Conservation (phyloP, 2,888 invertebrate genomes). For the Lacanobia oleracea region DNA sequence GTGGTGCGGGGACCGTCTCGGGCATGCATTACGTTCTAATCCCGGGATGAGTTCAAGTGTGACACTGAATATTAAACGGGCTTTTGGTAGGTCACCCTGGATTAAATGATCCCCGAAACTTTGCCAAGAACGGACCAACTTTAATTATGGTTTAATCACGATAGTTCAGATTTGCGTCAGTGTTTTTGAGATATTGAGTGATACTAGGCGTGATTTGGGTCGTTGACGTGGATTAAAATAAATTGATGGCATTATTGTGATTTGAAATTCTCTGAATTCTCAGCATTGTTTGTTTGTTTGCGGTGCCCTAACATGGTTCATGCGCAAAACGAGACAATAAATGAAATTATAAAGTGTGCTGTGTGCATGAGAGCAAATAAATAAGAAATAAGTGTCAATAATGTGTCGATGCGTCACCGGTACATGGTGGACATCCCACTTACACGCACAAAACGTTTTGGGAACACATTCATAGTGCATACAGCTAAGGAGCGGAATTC, state of each 20-base stretch:
- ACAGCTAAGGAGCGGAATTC: no score
- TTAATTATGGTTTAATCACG: slow-evolving; percentile 79
- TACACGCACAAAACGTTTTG: no score
- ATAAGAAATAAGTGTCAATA: no score
- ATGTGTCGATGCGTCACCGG: no score
- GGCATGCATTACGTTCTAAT: slow-evolving; percentile 80
- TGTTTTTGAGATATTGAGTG: slow-evolving; percentile 68
- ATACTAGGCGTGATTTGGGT: slow-evolving; percentile 28
- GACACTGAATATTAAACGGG: slow-evolving; percentile 85
- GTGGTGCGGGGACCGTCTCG: slow-evolving; percentile 50
- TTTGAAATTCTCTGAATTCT: no score
- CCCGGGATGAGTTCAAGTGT: slow-evolving; percentile 82
- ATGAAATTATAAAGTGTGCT: no score
- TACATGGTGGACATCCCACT: no score
- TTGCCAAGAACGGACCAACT: slow-evolving; percentile 77
- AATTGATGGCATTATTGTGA: not conserved
- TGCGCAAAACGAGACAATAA: no score
- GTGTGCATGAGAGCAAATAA: no score
- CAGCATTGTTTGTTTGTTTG: no score
- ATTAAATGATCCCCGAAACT: slow-evolving; percentile 81
- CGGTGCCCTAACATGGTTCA: no score
- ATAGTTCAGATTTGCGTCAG: slow-evolving; percentile 66
- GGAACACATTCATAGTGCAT: no score
- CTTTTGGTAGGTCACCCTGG: slow-evolving; percentile 80
- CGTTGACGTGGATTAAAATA: slow-evolving; percentile 8